These are phyloP conservation scores for Varecia variegata DNA, from an alignment of 2,797 vertebrate species.

Conservation along the genomic window DNA sequence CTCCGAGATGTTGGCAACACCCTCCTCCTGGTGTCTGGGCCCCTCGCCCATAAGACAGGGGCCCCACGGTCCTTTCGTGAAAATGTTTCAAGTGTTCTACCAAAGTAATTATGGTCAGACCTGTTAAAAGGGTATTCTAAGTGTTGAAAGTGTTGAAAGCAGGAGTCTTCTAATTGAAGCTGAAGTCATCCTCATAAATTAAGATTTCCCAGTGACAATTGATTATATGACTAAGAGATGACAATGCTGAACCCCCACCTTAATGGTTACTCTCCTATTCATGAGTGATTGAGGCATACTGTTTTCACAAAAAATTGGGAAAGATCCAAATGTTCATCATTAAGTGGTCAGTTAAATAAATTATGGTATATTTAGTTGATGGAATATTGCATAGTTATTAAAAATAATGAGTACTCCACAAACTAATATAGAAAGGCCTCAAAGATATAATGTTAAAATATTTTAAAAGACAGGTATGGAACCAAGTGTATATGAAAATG, in stretches of 20 bases:
- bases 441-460: neutral
- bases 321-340: neutral
- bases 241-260: neutral
- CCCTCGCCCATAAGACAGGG: neutral
- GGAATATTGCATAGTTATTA: neutral
- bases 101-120: neutral
- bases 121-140: neutral
- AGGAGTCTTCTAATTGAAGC: neutral
- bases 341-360: neutral
- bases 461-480: neutral
- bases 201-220: neutral
- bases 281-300: neutral
- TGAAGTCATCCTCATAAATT: neutral
- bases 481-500: neutral
- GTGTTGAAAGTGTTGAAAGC: neutral
- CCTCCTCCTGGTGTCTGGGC: neutral
- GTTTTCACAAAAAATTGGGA: neutral
- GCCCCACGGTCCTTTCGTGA: neutral
- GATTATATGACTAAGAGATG: neutral
- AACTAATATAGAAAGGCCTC: neutral
- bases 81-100: neutral
- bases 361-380: neutral
- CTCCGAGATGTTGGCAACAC: neutral
- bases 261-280: neutral
- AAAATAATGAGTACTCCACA: neutral